Percentiles rank a stretch among this genome's conserved stretches.
phyloP scores from a whole-genome alignment of 2,797 vertebrate species.

The Oceanodroma leucorhoa region DNA sequence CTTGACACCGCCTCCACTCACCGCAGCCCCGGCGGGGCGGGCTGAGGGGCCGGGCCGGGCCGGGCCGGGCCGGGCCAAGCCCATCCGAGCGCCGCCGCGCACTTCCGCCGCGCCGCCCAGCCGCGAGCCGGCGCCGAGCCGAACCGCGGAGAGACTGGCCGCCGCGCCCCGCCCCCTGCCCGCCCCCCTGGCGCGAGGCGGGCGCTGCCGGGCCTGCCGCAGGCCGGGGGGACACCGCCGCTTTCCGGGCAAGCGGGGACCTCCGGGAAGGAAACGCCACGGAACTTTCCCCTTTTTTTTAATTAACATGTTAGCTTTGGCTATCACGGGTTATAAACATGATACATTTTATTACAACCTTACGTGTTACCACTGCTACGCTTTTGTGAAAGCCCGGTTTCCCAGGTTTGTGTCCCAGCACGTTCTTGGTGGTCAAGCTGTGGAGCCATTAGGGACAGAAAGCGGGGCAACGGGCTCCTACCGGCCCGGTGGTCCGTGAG shows the following conservation, averaged over 20 bases:
- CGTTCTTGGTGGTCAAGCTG: background rate
- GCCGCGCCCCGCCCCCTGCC: background rate
- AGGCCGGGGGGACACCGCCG: background rate
- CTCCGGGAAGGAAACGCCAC: rapidly evolving
- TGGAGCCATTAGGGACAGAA: background rate
- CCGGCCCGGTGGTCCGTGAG: rapidly evolving
- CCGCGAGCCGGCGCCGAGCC: background rate
- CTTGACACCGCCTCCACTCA: background rate
- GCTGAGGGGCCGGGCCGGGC: background rate
- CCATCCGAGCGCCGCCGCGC: background rate
- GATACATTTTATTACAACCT: too few species aligned
- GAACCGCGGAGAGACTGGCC: too few species aligned
- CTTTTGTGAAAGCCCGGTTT: background rate
- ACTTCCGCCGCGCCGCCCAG: background rate
- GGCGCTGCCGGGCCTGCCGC: background rate
- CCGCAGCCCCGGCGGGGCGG: background rate
- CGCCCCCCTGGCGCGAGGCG: background rate
- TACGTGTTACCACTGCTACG: rapidly evolving
- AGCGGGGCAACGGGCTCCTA: too few species aligned
- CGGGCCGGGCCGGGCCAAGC: background rate
- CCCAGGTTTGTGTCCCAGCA: background rate
- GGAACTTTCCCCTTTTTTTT: rapidly evolving
- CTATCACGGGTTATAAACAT: rapidly evolving
- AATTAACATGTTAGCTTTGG: rapidly evolving
- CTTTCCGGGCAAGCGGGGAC: background rate